Conservation (phyloP, 2,888 invertebrate species). For the Taphrorychus bicolor region DNA sequence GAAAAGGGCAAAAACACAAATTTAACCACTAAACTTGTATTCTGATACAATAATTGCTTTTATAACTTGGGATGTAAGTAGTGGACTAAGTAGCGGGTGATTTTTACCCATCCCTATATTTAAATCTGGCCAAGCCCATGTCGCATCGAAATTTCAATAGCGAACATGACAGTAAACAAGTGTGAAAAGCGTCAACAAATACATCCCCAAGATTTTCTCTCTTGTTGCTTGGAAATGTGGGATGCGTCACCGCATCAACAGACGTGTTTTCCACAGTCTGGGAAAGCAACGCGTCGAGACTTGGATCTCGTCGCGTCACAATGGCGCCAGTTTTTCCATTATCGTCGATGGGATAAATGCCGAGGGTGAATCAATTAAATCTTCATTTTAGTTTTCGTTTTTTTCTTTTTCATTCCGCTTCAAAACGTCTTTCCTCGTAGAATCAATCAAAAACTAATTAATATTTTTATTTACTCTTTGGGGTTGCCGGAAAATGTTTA, state of each 20-base stretch:
- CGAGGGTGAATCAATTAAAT: slow-evolving; percentile 16
- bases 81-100: no score
- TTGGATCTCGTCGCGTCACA: slow-evolving; percentile 21
- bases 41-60: no score
- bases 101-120: no score
- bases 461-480: background rate
- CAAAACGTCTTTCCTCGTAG: background rate
- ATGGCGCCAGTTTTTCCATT: slow-evolving; percentile 24
- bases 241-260: slow-evolving; percentile 27
- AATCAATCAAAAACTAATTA: slow-evolving; percentile 8
- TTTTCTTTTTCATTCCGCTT: slow-evolving; percentile 9
- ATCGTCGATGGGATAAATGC: slow-evolving; percentile 15
- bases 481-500: background rate
- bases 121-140: no score
- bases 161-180: no score
- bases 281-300: slow-evolving; percentile 23
- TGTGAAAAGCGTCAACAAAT: background rate
- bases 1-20: no score
- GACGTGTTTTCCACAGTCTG: slow-evolving; percentile 20
- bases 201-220: background rate
- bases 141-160: no score
- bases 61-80: no score
- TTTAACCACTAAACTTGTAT: no score
- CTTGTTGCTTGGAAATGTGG: background rate
- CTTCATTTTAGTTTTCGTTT: slow-evolving; percentile 17